Conservation (phyloP, 2,888 invertebrate species). For the Escarpia spicata region DNA sequence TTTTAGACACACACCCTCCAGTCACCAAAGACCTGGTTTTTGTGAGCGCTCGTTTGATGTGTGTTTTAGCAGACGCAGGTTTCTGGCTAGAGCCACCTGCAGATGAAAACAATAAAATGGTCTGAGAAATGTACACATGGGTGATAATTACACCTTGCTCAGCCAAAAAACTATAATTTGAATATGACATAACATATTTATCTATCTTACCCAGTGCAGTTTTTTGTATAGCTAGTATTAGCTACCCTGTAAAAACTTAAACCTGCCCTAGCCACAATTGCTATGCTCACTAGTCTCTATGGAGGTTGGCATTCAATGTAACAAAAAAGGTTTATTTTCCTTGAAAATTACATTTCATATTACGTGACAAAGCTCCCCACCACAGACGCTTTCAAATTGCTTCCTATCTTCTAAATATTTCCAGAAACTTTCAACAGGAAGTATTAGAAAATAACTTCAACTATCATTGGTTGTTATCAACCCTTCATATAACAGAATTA, state of each 20-base stretch:
- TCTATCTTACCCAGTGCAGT: neutral
- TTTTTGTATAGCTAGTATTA: too few species aligned
- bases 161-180: too few species aligned
- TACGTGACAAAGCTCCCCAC: neutral
- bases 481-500: neutral
- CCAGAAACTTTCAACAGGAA: neutral
- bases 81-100: constrained; percentile 34
- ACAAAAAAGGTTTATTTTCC: neutral
- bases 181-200: too few species aligned
- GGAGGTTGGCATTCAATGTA: too few species aligned
- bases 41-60: constrained; percentile 39
- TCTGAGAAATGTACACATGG: neutral
- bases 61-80: constrained; percentile 45
- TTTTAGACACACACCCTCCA: constrained; percentile 27
- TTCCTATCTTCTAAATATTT: neutral
- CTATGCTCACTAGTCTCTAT: too few species aligned
- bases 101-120: neutral
- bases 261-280: too few species aligned
- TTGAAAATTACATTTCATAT: neutral
- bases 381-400: neutral
- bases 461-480: neutral
- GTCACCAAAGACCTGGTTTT: constrained; percentile 33
- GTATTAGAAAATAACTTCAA: neutral
- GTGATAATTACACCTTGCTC: neutral
- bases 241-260: too few species aligned